A percentile compares a stretch with the other conserved stretches of the same genome.
These are phyloP conservation scores for Trichoplusia ni DNA, from an alignment of 1,140 invertebrate genomes.

Conservation along the genomic window DNA sequence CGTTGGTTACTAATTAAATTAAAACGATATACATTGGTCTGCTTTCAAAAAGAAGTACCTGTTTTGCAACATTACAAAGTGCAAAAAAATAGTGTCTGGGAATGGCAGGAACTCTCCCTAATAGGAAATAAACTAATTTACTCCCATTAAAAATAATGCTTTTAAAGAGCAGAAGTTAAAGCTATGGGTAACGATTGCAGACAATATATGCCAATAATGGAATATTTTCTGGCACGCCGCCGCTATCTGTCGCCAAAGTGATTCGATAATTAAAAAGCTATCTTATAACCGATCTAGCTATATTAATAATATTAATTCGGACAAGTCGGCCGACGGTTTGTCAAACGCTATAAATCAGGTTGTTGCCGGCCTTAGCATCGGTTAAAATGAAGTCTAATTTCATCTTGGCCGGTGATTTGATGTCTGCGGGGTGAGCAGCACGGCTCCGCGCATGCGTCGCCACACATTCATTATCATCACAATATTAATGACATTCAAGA, in stretches of 20 bases:
- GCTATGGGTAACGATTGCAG: background rate
- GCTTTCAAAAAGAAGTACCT: too few relatives aligned
- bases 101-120: background rate
- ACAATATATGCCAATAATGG: background rate
- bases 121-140: too few relatives aligned
- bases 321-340: background rate
- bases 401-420: slow-evolving; percentile 55
- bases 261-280: slow-evolving; percentile 10
- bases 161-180: background rate
- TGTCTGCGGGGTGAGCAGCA: slow-evolving; percentile 28
- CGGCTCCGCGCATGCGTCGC: slow-evolving; percentile 37
- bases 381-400: slow-evolving; percentile 63
- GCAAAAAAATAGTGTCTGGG: background rate
- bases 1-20: slow-evolving; percentile 13
- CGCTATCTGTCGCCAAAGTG: background rate
- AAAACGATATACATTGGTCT: background rate
- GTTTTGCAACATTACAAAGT: background rate
- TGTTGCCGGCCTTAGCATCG: slow-evolving; percentile 50
- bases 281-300: background rate
- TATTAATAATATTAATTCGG: slow-evolving; percentile 1
- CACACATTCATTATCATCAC: slow-evolving; percentile 26
- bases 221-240: slow-evolving; percentile 3
- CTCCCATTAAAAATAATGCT: too few relatives aligned
- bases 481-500: slow-evolving; percentile 13
- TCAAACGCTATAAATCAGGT: slow-evolving; percentile 39